Percentiles rank a stretch among this genome's conserved stretches.
These are phyloP conservation scores for Anisognathus igniventris DNA, from an alignment of 2,797 vertebrate genomes.

Conservation along the genomic window DNA sequence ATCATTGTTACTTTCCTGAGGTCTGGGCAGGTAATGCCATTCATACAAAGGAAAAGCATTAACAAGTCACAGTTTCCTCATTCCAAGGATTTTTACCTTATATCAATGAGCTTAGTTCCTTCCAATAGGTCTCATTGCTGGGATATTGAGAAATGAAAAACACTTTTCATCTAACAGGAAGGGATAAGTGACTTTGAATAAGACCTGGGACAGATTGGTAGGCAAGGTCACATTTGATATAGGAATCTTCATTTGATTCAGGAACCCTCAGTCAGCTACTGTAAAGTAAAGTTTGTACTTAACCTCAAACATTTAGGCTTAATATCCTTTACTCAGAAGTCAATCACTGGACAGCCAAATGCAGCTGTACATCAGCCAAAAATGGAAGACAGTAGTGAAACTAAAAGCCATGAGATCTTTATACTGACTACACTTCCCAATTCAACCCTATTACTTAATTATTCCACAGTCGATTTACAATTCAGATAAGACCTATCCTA, in stretches of 20 bases:
- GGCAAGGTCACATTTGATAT: background rate
- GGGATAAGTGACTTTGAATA: background rate
- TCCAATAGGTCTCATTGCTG: background rate
- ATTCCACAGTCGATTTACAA: background rate
- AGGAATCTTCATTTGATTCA: background rate
- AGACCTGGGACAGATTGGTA: background rate
- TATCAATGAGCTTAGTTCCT: background rate
- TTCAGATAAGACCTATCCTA: background rate
- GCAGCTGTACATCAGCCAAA: background rate
- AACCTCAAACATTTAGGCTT: background rate
- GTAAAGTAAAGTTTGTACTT: background rate
- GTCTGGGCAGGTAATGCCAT: constrained; percentile 19
- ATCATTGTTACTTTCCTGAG: background rate
- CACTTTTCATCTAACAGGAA: background rate
- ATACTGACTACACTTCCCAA: background rate
- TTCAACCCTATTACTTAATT: background rate
- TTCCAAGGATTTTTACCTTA: background rate
- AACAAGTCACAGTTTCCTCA: constrained; percentile 7
- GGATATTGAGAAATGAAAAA: background rate
- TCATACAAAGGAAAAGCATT: background rate
- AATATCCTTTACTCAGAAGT: background rate
- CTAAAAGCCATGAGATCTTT: background rate
- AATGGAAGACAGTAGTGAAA: background rate
- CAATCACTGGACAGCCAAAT: background rate
- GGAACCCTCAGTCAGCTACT: background rate